Conservation (phyloP, 2,888 invertebrate species). For the Lymantria monacha region DNA sequence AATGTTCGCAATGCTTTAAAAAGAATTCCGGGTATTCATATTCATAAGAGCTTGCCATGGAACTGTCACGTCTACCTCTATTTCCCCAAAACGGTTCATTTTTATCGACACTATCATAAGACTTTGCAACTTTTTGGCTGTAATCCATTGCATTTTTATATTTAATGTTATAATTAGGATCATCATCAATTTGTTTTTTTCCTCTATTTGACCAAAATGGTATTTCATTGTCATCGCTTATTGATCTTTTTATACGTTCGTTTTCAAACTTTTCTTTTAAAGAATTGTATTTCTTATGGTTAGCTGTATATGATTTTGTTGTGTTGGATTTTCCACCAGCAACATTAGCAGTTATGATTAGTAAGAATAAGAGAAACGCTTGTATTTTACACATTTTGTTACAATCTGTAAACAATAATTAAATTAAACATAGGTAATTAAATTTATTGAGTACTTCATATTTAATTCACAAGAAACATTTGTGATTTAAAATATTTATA, state of each 20-base stretch:
- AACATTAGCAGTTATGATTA: slow-evolving; percentile 52
- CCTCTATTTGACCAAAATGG: slow-evolving; percentile 54
- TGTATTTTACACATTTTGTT: slow-evolving; percentile 55
- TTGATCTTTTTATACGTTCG: slow-evolving; percentile 56
- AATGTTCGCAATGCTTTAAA: slow-evolving; percentile 40
- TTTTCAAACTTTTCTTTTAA: slow-evolving; percentile 39
- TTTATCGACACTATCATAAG: slow-evolving; percentile 36
- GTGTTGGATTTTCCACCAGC: slow-evolving; percentile 53
- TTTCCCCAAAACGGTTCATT: slow-evolving; percentile 71
- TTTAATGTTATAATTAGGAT: slow-evolving; percentile 17
- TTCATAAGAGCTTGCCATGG: slow-evolving; percentile 41
- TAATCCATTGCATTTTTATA: slow-evolving; percentile 29
- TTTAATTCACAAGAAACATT: too few relatives aligned
- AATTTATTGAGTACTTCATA: too few relatives aligned
- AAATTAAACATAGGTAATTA: background rate
- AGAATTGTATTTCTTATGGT: slow-evolving; percentile 37
- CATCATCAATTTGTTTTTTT: slow-evolving; percentile 40
- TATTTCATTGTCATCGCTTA: slow-evolving; percentile 45
- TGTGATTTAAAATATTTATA: too few relatives aligned
- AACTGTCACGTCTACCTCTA: slow-evolving; percentile 58
- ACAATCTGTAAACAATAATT: slow-evolving; percentile 46
- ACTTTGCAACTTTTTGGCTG: slow-evolving; percentile 31
- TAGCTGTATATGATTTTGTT: slow-evolving; percentile 41
- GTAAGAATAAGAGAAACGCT: slow-evolving; percentile 43
- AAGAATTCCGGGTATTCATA: slow-evolving; percentile 32